Evolutionary conservation across 2,888 invertebrate species (phyloP).

Genomic region (Cyclophora albipunctata): DNA sequence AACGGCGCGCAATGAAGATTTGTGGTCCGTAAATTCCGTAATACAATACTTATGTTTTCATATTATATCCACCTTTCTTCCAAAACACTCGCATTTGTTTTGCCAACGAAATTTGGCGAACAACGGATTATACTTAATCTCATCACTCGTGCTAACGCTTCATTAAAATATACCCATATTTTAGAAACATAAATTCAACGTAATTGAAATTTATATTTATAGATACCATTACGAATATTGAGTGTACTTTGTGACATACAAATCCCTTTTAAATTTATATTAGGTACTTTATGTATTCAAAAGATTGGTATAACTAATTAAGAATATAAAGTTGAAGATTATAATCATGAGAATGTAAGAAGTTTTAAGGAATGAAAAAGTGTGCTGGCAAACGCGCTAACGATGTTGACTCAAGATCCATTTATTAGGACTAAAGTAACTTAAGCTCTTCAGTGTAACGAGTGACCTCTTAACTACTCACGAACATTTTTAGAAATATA

Average conservation of each 20-base stretch:
- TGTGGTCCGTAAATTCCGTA: constrained; percentile 47
- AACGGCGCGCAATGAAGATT: constrained; percentile 53
- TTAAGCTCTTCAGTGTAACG: constrained; percentile 22
- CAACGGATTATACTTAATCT: background rate
- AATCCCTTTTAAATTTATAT: no score
- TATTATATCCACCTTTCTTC: background rate
- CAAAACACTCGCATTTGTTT: background rate
- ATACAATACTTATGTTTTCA: constrained; percentile 45
- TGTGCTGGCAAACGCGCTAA: constrained; percentile 21
- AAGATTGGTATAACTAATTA: no score
- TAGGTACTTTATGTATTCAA: no score
- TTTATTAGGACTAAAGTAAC: constrained; percentile 24
- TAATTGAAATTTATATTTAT: no score
- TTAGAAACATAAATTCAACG: background rate
- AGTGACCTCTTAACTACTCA: constrained; percentile 18
- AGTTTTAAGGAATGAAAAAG: constrained; percentile 18
- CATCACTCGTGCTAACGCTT: background rate
- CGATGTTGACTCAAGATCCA: constrained; percentile 24
- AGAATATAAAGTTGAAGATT: background rate
- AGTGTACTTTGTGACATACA: no score
- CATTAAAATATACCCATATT: background rate
- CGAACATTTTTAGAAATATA: constrained; percentile 9
- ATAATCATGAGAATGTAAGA: constrained; percentile 12
- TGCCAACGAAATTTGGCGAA: background rate
- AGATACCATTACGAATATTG: no score